Conservation (phyloP, 64 coral and sea anemone genomes). For the Pocillopora verrucosa region DNA sequence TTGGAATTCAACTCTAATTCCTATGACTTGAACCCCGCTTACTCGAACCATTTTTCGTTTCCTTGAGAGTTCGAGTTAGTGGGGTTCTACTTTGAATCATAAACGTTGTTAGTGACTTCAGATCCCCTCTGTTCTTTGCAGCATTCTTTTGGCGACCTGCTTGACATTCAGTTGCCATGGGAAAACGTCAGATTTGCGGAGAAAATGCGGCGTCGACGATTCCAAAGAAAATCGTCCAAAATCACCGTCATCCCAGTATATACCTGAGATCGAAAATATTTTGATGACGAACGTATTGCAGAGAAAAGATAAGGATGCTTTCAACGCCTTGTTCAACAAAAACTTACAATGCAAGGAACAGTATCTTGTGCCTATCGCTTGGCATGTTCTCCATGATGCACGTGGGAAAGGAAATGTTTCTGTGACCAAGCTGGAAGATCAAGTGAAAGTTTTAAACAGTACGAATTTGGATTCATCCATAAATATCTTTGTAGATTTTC, state of each 20-base stretch:
- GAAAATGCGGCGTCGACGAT: background rate
- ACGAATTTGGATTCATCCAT: background rate
- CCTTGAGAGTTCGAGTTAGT: too few species aligned
- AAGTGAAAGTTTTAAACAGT: conserved; percentile 56
- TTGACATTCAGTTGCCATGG: background rate
- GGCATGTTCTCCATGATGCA: conserved; percentile 43
- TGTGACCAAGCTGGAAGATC: conserved; percentile 15
- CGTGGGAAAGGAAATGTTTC: conserved; percentile 46
- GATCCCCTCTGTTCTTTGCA: background rate
- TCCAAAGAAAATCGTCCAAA: background rate
- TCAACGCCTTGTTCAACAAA: background rate
- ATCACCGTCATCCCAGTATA: background rate
- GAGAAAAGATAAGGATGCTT: conserved; percentile 20
- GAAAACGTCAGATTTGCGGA: background rate
- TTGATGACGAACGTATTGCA: background rate
- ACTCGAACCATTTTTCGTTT: too few species aligned
- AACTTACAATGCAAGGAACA: conserved; percentile 39
- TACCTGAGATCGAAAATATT: background rate
- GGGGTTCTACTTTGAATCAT: too few species aligned
- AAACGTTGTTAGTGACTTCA: too few species aligned
- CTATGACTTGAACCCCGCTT: too few species aligned
- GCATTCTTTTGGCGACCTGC: background rate
- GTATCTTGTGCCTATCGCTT: conserved; percentile 54
- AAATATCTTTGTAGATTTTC: too few species aligned
- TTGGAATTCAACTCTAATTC: too few species aligned